Evolutionary conservation across 2,888 invertebrate genomes (phyloP), one percentile per base, ranked within the genome.

Genomic region (Cantharis lateralis): DNA sequence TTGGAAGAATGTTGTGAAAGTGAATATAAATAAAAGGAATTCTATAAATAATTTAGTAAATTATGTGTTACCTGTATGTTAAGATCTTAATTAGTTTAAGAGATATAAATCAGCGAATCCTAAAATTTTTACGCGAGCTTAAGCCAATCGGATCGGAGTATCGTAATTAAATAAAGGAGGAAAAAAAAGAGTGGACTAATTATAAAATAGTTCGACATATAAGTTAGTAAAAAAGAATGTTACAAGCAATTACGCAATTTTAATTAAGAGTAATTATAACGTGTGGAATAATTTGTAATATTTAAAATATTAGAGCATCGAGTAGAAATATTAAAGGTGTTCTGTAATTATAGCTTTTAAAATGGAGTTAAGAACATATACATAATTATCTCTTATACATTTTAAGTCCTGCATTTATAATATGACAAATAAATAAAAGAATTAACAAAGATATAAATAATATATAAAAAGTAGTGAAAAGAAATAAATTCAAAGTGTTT

Each of bases 381-480:
- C 20, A 20, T 66, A 66, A 66, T 66, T 66, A 66, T 20, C 64
- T 48, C 64, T 66, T 66, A 66, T 66, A 66, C 64, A 24, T 48
- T 48, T 48, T 48, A 48, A 48, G n/a, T 48, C 48, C 48, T n/a
- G 48, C 48, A 48, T 66, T 66, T 20, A 66, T 20, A 20, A 66
- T 20, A 24, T 66, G 64, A 66, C 64, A 66, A 66, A 66, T 48
- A 48, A 48, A 48, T 66, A 16, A 66, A 69, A 32, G 48, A 70
- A 70, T 16, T 70, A 61, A 61, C 20, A 70, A 71, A 24, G 20
- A 24, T 28, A 62, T 63, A 62, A 24, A 18, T 72, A 66, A 72
- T 64, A 64, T 71, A 64, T 26, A n/a, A 72, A 72, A 71, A 72
- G 66, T 66, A n/a, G n/a, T 48, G 16, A 72, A 72, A 66, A 64